Percentiles rank a stretch among this genome's conserved stretches.
Conservation (phyloP, 1,140 invertebrate species). For the Zaprionus capensis region DNA sequence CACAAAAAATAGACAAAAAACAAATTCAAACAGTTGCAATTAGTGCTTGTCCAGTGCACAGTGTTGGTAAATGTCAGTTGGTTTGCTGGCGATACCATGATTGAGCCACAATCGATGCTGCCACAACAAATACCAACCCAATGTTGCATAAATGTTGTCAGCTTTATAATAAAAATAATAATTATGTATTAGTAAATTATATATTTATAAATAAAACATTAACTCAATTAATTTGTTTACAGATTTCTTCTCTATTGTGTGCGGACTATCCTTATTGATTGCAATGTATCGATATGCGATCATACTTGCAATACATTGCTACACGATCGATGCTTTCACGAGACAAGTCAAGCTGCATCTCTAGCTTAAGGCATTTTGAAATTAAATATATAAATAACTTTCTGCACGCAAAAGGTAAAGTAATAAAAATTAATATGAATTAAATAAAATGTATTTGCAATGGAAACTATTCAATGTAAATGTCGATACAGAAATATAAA, state of each 20-base stretch:
- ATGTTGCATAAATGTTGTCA: too few relatives aligned
- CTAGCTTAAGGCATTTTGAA: background rate
- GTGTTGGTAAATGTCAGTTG: background rate
- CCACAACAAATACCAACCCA: background rate
- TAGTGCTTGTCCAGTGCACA: background rate
- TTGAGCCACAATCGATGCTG: background rate
- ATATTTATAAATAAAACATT: background rate
- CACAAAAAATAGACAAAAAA: background rate
- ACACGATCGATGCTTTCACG: background rate
- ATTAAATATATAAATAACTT: too few relatives aligned
- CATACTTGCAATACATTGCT: background rate
- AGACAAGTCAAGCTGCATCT: background rate
- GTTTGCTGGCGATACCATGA: background rate
- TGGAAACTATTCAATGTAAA: background rate
- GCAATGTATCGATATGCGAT: background rate
- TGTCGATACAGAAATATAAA: background rate
- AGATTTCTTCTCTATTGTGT: background rate
- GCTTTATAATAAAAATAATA: background rate
- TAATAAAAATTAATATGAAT: background rate
- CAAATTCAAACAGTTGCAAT: slow-evolving; percentile 1
- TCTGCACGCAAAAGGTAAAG: background rate
- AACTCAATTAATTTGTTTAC: background rate
- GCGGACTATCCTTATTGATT: background rate
- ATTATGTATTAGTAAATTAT: background rate
- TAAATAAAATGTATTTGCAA: background rate